A percentile compares a stretch with the other conserved stretches of the same genome.
Evolutionary conservation across 2,113 vertebrate genomes (phyloP).

Genomic region (Sula dactylatra): DNA sequence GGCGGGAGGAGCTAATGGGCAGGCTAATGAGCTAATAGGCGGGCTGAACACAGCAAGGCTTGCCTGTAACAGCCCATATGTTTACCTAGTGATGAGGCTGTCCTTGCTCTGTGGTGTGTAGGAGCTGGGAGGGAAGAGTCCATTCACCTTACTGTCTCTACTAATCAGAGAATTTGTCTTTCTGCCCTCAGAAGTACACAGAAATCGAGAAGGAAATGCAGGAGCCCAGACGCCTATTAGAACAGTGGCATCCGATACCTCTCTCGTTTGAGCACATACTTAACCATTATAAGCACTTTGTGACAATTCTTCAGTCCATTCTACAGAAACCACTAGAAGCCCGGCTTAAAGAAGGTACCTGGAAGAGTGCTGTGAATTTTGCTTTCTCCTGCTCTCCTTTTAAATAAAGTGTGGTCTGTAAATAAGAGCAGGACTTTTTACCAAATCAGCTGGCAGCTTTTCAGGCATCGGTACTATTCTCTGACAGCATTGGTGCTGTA

Average conservation of each 20-base stretch:
- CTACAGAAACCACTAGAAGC: constrained; percentile 59
- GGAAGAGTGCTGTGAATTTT: neutral
- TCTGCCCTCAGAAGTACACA: constrained; percentile 44
- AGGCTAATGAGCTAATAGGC: neutral
- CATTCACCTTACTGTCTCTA: neutral
- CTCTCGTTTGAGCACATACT: constrained; percentile 68
- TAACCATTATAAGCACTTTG: constrained; percentile 54
- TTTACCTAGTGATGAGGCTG: neutral
- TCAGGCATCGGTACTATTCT: neutral
- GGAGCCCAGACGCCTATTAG: neutral
- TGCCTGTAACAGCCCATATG: neutral
- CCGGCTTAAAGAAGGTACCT: constrained; percentile 67
- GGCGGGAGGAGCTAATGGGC: neutral
- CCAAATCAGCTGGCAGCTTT: neutral
- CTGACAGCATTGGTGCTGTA: neutral
- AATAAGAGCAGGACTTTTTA: neutral
- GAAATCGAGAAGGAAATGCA: constrained; percentile 45
- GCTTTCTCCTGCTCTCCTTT: neutral
- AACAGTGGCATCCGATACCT: constrained; percentile 63
- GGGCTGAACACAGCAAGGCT: neutral
- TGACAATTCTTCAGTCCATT: constrained; percentile 32
- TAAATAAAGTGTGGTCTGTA: neutral
- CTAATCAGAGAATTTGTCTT: neutral
- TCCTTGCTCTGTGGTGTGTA: neutral
- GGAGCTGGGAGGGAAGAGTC: neutral